Evolutionary conservation across 1,140 invertebrate species (phyloP).

Genomic region (Ceratina australensis): DNA sequence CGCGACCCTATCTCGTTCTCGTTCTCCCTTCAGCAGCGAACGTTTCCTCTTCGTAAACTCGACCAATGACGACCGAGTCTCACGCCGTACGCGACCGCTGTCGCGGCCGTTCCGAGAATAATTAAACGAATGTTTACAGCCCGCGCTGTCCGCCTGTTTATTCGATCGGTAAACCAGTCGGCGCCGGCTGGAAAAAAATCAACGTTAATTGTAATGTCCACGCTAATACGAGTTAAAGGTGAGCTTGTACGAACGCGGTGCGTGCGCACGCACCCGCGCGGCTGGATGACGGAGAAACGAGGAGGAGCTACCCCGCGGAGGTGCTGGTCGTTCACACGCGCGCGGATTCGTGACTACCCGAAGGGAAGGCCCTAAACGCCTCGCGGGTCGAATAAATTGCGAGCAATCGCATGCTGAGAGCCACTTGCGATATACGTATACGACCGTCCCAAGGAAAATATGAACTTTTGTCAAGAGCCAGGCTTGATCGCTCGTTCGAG

Average conservation of each 20-base stretch:
- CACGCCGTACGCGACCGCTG: not conserved
- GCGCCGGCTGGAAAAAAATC: constrained; percentile 34
- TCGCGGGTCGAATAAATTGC: constrained; percentile 51
- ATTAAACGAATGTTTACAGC: constrained; percentile 58
- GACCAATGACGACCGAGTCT: constrained; percentile 33
- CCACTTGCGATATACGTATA: constrained; percentile 24
- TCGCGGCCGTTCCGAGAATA: constrained; percentile 49
- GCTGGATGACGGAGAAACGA: constrained; percentile 40
- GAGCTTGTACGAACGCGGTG: not conserved
- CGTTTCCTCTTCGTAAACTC: not conserved
- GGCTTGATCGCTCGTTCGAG: not conserved
- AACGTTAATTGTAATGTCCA: constrained; percentile 61
- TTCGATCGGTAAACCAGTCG: constrained; percentile 56
- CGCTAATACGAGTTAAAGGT: constrained; percentile 41
- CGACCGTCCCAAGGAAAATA: constrained; percentile 23
- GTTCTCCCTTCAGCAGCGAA: not conserved
- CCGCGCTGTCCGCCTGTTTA: constrained; percentile 53
- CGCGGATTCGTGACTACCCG: constrained; percentile 49
- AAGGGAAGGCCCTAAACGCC: constrained; percentile 48
- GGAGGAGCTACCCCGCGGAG: constrained; percentile 52
- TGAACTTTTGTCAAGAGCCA: constrained; percentile 38
- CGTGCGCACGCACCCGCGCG: not conserved
- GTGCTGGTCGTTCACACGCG: constrained; percentile 55
- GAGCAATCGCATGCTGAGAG: constrained; percentile 53
- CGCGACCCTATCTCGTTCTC: not conserved